phyloP scores from a whole-genome alignment of 2,888 invertebrate genomes.

The Silvanus unidentatus region DNA sequence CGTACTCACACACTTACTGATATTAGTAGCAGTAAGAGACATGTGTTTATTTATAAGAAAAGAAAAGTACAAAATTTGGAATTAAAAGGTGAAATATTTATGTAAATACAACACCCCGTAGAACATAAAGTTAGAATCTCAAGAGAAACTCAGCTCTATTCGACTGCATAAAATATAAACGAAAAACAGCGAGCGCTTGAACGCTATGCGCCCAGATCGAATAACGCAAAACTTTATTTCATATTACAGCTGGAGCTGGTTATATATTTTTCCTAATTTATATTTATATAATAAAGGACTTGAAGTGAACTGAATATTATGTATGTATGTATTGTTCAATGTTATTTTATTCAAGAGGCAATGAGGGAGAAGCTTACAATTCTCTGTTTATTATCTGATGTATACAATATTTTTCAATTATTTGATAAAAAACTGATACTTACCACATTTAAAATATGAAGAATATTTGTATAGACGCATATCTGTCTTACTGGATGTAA shows the following conservation, averaged over 20 bases:
- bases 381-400: too few relatives aligned
- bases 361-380: background rate
- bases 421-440: too few relatives aligned
- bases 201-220: background rate
- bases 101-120: conserved; percentile 15
- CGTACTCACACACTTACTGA: too few relatives aligned
- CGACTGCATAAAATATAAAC: conserved; percentile 21
- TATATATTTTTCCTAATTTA: background rate
- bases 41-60: conserved; percentile 1
- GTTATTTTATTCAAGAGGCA: conserved; percentile 1
- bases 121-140: conserved; percentile 17
- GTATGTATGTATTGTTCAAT: background rate
- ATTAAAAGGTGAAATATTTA: conserved; percentile 21
- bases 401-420: too few relatives aligned
- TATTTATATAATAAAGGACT: conserved; percentile 2
- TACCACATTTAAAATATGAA: too few relatives aligned
- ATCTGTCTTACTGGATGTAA: too few relatives aligned
- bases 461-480: too few relatives aligned
- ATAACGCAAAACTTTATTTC: conserved; percentile 1
- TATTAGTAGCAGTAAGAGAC: too few relatives aligned
- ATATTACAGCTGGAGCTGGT: background rate
- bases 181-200: background rate
- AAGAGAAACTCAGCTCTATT: conserved; percentile 13
- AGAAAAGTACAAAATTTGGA: conserved; percentile 3
- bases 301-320: conserved; percentile 2